phyloP scores from a whole-genome alignment of 2,888 invertebrate genomes.

The Argynnis bischoffii region DNA sequence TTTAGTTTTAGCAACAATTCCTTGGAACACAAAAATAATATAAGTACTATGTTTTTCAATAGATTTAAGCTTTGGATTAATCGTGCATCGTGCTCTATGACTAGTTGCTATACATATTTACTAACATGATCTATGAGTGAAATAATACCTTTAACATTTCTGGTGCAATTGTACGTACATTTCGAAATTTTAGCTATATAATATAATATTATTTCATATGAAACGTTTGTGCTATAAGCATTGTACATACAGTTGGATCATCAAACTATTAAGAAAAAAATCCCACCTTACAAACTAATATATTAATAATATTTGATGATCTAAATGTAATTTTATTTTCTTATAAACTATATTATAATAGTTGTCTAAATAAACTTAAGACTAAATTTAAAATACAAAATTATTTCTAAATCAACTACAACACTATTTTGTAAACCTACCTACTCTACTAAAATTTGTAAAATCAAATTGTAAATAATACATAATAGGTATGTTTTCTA shows the following conservation, averaged over 20 bases:
- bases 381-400: slow-evolving; percentile 11
- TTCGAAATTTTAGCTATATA: neutral
- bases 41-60: neutral
- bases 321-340: slow-evolving; percentile 5
- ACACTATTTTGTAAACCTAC: slow-evolving; percentile 2
- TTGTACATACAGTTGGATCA: slow-evolving; percentile 7
- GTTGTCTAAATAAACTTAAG: slow-evolving; percentile 1
- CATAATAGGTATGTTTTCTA: slow-evolving; percentile 1
- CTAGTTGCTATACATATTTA: slow-evolving; percentile 26
- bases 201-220: neutral
- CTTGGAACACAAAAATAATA: slow-evolving; percentile 9
- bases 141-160: neutral
- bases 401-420: neutral
- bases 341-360: neutral
- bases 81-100: slow-evolving; percentile 38
- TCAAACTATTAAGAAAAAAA: neutral
- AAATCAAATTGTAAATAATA: slow-evolving; percentile 3
- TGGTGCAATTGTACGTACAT: slow-evolving; percentile 1
- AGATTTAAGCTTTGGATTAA: slow-evolving; percentile 25
- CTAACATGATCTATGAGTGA: slow-evolving; percentile 13
- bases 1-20: slow-evolving; percentile 20
- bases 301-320: neutral
- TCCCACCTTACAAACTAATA: no score
- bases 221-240: neutral
- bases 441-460: slow-evolving; percentile 12